Evolutionary conservation across 2,888 invertebrate genomes (phyloP).

Genomic region (Drosophila greeni): DNA sequence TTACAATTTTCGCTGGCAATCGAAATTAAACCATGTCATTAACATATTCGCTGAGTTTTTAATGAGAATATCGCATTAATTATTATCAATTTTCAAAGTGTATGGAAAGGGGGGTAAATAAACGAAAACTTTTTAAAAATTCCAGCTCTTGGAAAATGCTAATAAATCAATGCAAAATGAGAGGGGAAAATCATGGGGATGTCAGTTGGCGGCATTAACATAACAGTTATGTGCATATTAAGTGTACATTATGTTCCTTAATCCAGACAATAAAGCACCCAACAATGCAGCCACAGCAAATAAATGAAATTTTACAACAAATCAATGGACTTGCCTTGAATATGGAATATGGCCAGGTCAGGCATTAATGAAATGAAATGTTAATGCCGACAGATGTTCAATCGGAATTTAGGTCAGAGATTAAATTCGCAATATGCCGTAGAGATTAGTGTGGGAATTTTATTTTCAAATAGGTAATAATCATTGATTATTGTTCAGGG

Average conservation of each 20-base stretch:
- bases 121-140: conserved; percentile 20
- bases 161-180: conserved; percentile 55
- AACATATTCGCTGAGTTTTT: conserved; percentile 8
- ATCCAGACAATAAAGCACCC: conserved; percentile 49
- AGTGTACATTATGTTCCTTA: conserved; percentile 48
- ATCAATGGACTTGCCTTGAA: conserved; percentile 32
- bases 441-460: conserved; percentile 32
- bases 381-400: conserved; percentile 31
- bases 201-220: conserved; percentile 42
- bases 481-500: conserved; percentile 18
- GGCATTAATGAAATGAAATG: conserved; percentile 32
- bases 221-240: conserved; percentile 51
- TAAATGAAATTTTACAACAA: conserved; percentile 46
- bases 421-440: conserved; percentile 27
- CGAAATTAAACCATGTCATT: conserved; percentile 16
- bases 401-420: conserved; percentile 33
- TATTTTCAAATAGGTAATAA: conserved; percentile 20
- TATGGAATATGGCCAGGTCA: conserved; percentile 3
- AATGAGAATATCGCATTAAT: conserved; percentile 35
- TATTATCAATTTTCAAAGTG: conserved; percentile 32
- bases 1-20: conserved; percentile 38
- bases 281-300: conserved; percentile 41
- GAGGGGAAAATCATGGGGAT: background rate
- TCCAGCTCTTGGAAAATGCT: conserved; percentile 29
- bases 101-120: conserved; percentile 4